These are phyloP conservation scores for Drosophila erecta DNA, from an alignment of 1,140 invertebrate species.

Conservation along the genomic window DNA sequence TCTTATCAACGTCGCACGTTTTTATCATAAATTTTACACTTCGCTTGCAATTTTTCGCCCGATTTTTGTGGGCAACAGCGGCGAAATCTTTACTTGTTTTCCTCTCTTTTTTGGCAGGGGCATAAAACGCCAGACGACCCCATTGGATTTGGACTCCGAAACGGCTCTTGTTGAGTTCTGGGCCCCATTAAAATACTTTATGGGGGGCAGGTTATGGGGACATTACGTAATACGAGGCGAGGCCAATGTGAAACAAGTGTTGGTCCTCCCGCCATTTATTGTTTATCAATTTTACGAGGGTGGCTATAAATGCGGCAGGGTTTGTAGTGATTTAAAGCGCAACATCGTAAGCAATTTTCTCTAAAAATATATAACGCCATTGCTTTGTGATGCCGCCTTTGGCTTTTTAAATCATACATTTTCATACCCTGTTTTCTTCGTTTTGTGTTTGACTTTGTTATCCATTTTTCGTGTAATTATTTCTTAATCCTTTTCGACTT, in stretches of 20 bases:
- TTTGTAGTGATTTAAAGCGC: neutral
- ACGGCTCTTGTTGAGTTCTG: constrained; percentile 23
- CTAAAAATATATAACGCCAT: too few species aligned
- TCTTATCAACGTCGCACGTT: constrained; percentile 73
- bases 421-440: neutral
- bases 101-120: neutral
- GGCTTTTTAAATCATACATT: neutral
- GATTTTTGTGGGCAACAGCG: constrained; percentile 26
- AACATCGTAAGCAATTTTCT: neutral
- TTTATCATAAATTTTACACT: constrained; percentile 81
- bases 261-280: constrained; percentile 36
- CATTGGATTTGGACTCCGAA: constrained; percentile 18
- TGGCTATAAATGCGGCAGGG: constrained; percentile 22
- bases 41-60: constrained; percentile 55
- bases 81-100: neutral
- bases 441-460: neutral
- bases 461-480: neutral
- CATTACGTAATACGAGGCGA: constrained; percentile 28
- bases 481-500: neutral
- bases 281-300: constrained; percentile 68
- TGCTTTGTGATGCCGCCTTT: neutral
- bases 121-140: constrained; percentile 36
- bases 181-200: constrained; percentile 41
- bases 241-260: constrained; percentile 7
- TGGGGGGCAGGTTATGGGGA: constrained; percentile 11